Evolutionary conservation across 2,888 invertebrate genomes (phyloP).

Genomic region (Pteria penguin): DNA sequence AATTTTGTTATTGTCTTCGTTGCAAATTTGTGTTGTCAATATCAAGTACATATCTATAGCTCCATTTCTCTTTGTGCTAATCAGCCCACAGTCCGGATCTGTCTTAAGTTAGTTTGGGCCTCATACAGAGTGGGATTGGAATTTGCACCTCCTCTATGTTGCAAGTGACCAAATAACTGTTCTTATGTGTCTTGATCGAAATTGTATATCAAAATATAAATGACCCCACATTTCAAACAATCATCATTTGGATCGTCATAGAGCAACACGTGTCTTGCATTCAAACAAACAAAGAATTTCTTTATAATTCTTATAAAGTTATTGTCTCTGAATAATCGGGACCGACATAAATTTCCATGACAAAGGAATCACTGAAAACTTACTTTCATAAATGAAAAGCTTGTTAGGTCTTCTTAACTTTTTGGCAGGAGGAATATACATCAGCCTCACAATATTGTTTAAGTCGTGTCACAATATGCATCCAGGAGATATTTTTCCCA

Average conservation of each 20-base stretch:
- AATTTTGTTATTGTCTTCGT: too few relatives aligned
- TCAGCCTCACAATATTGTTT: too few relatives aligned
- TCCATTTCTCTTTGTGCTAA: too few relatives aligned
- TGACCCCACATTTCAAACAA: conserved; percentile 16
- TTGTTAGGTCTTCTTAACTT: conserved; percentile 28
- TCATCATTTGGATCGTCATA: neutral
- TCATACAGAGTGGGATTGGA: conserved; percentile 38
- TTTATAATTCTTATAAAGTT: too few relatives aligned
- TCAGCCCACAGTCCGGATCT: too few relatives aligned
- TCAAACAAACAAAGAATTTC: too few relatives aligned
- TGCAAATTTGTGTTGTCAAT: too few relatives aligned
- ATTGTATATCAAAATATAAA: conserved; percentile 37
- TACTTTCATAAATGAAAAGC: conserved; percentile 32
- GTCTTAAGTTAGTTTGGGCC: too few relatives aligned
- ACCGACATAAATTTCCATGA: too few relatives aligned
- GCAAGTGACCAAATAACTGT: conserved; percentile 42
- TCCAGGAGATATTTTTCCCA: conserved; percentile 36
- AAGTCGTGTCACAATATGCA: conserved; percentile 19
- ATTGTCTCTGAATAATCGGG: too few relatives aligned
- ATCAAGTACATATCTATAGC: too few relatives aligned
- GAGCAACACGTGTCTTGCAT: neutral
- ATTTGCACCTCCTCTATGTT: conserved; percentile 20
- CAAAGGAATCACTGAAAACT: conserved; percentile 20
- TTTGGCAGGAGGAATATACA: conserved; percentile 27
- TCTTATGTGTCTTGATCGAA: conserved; percentile 46